phyloP scores from a whole-genome alignment of 2,797 vertebrate genomes.

The Neoniphon sammara region DNA sequence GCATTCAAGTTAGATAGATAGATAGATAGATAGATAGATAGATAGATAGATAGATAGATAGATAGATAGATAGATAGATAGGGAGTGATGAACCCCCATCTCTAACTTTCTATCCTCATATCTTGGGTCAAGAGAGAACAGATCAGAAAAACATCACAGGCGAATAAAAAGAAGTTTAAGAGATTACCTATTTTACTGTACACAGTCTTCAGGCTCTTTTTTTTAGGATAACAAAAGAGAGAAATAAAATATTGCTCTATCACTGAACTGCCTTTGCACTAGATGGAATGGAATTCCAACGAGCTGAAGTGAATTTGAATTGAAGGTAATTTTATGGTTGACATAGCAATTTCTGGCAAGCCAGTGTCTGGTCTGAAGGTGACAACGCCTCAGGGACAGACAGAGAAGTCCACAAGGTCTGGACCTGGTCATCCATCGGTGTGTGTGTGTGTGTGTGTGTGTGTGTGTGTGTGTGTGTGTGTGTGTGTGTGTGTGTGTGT shows the following conservation, averaged over 20 bases:
- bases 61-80: too few relatives aligned
- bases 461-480: neutral
- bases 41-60: too few relatives aligned
- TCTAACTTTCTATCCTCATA: too few relatives aligned
- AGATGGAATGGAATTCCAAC: conserved; percentile 50
- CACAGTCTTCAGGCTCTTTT: conserved; percentile 28
- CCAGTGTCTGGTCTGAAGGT: conserved; percentile 39
- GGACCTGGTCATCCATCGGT: conserved; percentile 13
- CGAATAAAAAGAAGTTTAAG: conserved; percentile 56
- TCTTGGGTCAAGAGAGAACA: conserved; percentile 33
- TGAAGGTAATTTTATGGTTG: conserved; percentile 71
- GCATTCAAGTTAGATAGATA: too few relatives aligned
- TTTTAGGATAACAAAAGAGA: conserved; percentile 17
- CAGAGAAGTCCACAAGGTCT: conserved; percentile 10
- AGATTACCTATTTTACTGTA: conserved; percentile 51
- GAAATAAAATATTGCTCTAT: conserved; percentile 47
- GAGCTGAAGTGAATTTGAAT: conserved; percentile 62
- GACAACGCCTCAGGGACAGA: conserved; percentile 9
- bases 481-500: too few relatives aligned
- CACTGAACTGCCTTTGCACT: conserved; percentile 29
- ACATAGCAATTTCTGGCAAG: conserved; percentile 55
- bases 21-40: too few relatives aligned
- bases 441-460: neutral
- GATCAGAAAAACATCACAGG: conserved; percentile 58
- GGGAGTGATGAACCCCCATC: too few relatives aligned